phyloP scores from a whole-genome alignment of 2,113 vertebrate genomes.

The Dendropsophus ebraccatus region DNA sequence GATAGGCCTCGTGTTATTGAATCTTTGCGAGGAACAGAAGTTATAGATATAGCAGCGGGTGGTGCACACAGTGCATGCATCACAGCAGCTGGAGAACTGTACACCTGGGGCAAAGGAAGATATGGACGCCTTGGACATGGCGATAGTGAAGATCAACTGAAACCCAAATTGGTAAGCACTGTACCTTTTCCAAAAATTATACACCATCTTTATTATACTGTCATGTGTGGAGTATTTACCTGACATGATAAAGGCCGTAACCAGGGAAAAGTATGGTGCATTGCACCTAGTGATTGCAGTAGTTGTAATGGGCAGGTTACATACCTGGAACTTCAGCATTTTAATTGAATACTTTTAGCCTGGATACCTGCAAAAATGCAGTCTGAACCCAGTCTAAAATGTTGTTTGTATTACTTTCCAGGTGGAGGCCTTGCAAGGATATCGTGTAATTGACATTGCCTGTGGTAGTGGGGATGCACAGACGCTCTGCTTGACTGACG shows the following conservation, averaged over 20 bases:
- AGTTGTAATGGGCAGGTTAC: no score
- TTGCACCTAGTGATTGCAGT: no score
- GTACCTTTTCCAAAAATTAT: not conserved
- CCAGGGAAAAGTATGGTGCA: no score
- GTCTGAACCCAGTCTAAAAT: no score
- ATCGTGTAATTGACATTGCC: constrained; percentile 93
- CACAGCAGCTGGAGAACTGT: constrained; percentile 93
- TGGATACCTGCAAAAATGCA: no score
- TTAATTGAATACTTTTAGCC: no score
- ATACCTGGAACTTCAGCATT: no score
- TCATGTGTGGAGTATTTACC: not conserved
- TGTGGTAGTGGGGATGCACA: constrained; percentile 97
- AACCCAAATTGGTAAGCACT: constrained; percentile 89
- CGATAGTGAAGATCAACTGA: constrained; percentile 96
- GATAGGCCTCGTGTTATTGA: constrained; percentile 96
- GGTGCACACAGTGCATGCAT: constrained; percentile 97
- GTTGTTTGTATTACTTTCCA: constrained; percentile 62
- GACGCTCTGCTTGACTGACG: constrained; percentile 93
- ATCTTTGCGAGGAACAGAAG: constrained; percentile 92
- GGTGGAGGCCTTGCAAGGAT: constrained; percentile 97
- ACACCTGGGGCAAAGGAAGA: constrained; percentile 96
- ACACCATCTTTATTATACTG: not conserved
- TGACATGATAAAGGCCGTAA: no score
- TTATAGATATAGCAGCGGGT: constrained; percentile 93
- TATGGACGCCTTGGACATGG: constrained; percentile 95